Evolutionary conservation across 2,113 vertebrate species (phyloP).

Genomic region (Psammodynastes pulverulentus): DNA sequence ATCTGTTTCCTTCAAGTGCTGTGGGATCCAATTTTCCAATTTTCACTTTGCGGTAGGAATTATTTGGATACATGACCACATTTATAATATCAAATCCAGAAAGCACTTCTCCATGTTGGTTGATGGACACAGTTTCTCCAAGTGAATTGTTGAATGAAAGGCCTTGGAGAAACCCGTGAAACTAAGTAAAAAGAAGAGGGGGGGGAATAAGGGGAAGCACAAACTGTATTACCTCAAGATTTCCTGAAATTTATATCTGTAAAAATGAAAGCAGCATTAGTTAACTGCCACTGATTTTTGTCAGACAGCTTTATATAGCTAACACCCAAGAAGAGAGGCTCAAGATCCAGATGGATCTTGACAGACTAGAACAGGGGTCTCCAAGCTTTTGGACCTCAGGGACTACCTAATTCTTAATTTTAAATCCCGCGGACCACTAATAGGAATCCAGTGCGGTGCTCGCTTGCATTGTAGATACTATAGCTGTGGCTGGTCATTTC

Average conservation of each 20-base stretch:
- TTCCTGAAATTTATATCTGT: neutral
- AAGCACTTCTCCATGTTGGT: neutral
- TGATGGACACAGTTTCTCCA: neutral
- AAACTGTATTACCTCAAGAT: neutral
- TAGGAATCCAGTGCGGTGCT: too few species aligned
- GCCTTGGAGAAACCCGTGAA: neutral
- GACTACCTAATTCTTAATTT: too few species aligned
- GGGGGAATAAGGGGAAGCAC: neutral
- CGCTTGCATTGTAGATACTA: neutral
- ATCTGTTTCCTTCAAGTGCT: neutral
- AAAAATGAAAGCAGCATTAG: neutral
- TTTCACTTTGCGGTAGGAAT: neutral
- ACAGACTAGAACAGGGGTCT: too few species aligned
- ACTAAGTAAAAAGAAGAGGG: neutral
- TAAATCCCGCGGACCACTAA: too few species aligned
- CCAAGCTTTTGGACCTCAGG: too few species aligned
- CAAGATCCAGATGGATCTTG: too few species aligned
- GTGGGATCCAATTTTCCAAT: neutral
- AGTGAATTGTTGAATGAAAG: neutral
- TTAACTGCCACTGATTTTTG: neutral
- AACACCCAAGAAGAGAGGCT: too few species aligned
- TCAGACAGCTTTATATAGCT: too few species aligned
- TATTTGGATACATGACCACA: neutral
- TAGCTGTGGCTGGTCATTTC: neutral
- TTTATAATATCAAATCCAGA: neutral